Conservation (phyloP, 1,140 invertebrate species). For the Teleogryllus occipitalis region DNA sequence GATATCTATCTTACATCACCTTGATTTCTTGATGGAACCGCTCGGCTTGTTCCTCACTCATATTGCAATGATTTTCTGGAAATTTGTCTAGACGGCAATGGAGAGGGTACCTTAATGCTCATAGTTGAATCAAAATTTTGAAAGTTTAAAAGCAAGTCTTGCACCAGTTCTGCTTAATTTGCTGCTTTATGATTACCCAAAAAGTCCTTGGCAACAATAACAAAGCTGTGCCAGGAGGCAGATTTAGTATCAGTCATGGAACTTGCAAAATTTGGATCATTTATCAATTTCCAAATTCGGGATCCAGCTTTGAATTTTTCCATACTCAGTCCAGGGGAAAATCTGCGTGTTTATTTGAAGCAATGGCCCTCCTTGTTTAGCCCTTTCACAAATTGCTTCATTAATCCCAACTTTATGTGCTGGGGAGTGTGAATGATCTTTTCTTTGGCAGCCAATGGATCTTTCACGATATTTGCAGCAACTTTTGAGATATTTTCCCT, state of each 20-base stretch:
- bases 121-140: neutral
- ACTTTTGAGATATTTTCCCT: neutral
- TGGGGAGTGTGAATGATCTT: neutral
- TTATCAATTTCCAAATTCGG: neutral
- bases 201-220: neutral
- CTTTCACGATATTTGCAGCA: neutral
- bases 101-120: neutral
- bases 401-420: neutral
- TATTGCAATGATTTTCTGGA: neutral
- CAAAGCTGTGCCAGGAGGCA: neutral
- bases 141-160: neutral
- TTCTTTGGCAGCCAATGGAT: neutral
- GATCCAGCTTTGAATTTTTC: neutral
- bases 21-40: too few relatives aligned
- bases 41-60: too few relatives aligned
- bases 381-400: neutral
- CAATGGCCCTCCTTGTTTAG: neutral
- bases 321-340: neutral
- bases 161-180: neutral
- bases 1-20: neutral
- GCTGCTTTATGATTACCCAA: neutral
- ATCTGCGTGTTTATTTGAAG: neutral
- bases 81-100: neutral
- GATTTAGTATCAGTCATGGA: neutral
- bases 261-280: neutral